These are phyloP conservation scores for Bibio marci DNA, from an alignment of 2,888 invertebrate species.

Conservation along the genomic window DNA sequence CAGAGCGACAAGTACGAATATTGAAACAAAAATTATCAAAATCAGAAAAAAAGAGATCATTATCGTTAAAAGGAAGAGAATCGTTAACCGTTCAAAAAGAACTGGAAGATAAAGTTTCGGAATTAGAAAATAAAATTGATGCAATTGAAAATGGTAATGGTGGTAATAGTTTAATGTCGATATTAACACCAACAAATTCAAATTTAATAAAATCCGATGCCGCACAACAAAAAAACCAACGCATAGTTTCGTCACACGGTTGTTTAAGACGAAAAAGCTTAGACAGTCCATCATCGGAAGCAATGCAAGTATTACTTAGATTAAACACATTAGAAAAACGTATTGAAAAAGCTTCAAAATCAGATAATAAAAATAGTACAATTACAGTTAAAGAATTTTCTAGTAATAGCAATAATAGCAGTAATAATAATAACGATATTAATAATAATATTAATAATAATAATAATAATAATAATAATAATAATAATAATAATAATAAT, in stretches of 20 bases:
- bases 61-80: slow-evolving; percentile 69
- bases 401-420: too few relatives aligned
- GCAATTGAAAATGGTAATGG: slow-evolving; percentile 36
- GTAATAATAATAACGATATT: too few relatives aligned
- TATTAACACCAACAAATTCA: slow-evolving; percentile 8
- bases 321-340: slow-evolving; percentile 62
- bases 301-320: slow-evolving; percentile 62
- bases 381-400: slow-evolving; percentile 1
- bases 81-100: slow-evolving; percentile 66
- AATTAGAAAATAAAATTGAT: slow-evolving; percentile 60
- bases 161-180: slow-evolving; percentile 13
- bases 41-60: slow-evolving; percentile 60
- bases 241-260: too few relatives aligned
- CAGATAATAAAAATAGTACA: slow-evolving; percentile 12
- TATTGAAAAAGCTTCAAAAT: slow-evolving; percentile 38
- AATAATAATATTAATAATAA: background rate
- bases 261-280: slow-evolving; percentile 51
- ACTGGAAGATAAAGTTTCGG: slow-evolving; percentile 68
- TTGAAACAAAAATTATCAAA: slow-evolving; percentile 65
- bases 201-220: slow-evolving; percentile 30
- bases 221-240: slow-evolving; percentile 11
- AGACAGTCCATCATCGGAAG: slow-evolving; percentile 61
- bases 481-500: slow-evolving; percentile 8
- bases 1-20: slow-evolving; percentile 65
- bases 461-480: background rate